phyloP scores from a whole-genome alignment of 2,888 invertebrate genomes.

The Aspidapion aeneum region DNA sequence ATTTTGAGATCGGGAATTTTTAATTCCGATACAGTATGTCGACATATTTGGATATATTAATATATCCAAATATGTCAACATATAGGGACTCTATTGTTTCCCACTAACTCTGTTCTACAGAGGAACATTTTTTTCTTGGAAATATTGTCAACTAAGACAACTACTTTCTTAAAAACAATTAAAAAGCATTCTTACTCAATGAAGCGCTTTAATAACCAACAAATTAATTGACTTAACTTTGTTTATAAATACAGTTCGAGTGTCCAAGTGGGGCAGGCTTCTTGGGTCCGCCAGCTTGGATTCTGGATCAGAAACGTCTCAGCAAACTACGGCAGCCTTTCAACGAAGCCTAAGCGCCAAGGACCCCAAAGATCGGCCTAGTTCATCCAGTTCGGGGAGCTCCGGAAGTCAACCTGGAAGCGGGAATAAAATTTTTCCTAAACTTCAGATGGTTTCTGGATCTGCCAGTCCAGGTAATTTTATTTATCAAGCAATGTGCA shows the following conservation, averaged over 20 bases:
- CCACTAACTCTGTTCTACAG: no score
- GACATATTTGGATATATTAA: no score
- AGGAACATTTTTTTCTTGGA: no score
- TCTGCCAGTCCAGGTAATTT: conserved; percentile 43
- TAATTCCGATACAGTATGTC: no score
- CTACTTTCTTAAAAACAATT: no score
- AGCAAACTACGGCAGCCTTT: conserved; percentile 47
- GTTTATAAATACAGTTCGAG: conserved; percentile 36
- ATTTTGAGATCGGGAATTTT: no score
- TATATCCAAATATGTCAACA: no score
- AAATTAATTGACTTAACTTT: not conserved
- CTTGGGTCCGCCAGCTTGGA: conserved; percentile 76
- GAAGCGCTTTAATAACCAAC: not conserved
- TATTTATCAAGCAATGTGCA: no score
- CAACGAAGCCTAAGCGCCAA: conserved; percentile 58
- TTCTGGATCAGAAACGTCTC: conserved; percentile 62
- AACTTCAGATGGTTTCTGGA: conserved; percentile 62
- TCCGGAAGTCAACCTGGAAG: conserved; percentile 44
- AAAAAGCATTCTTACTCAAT: no score
- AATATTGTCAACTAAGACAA: no score
- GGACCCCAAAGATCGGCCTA: conserved; percentile 47
- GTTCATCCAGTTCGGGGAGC: conserved; percentile 47
- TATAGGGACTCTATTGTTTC: no score
- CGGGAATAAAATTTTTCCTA: conserved; percentile 65
- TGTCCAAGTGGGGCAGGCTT: conserved; percentile 79